Evolutionary conservation across 2,888 invertebrate genomes (phyloP), one percentile per base, ranked within the genome.

Genomic region (Ormyrus nitidulus): DNA sequence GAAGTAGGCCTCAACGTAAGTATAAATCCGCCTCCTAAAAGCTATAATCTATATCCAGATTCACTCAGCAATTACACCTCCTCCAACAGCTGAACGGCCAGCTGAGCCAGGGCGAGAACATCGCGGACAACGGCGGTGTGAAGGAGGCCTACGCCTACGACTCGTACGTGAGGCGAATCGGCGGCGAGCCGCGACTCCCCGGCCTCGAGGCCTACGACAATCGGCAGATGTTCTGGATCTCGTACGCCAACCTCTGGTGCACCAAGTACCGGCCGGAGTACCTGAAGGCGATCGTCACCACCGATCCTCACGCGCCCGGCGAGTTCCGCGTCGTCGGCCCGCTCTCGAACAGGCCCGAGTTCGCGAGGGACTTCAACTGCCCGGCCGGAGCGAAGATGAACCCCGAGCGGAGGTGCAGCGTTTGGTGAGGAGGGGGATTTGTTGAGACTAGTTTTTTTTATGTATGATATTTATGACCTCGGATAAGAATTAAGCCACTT

Each of bases 21-120:
- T 19, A 1, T 19, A 19, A 19, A 1, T 19, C 19, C 19, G 19
- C 19, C 19, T 19, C 19, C 19, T 2, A 19, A 19, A 19, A 19
- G 1, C 19, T 19, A 0, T 0, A 13, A 0, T 13, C 13, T 13
- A 13, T 13, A 13, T 13, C 13, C 13, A 19, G 19, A 19, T 19
- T 19, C 19, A 19, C 19, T 19, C 19, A 19, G 19, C 19, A 19
- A 19, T 19, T 1, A 19, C 1, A 19, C 2, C 2, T 19, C 19
- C 19, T 1, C 19, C 19, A 19, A 19, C 19, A 19, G 19, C 19
- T 98, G 72, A 97, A 97, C 88, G 98, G 98, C 77, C 94, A 96
- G 79, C 96, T 96, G 87, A 97, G 97, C 0, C 96, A 97, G 91
- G 97, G 97, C n/a, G 98, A 98, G 90, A 98, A 98, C 89, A 98